Evolutionary conservation across 2,797 vertebrate genomes (phyloP).

Genomic region (Malacoctenus gilli): DNA sequence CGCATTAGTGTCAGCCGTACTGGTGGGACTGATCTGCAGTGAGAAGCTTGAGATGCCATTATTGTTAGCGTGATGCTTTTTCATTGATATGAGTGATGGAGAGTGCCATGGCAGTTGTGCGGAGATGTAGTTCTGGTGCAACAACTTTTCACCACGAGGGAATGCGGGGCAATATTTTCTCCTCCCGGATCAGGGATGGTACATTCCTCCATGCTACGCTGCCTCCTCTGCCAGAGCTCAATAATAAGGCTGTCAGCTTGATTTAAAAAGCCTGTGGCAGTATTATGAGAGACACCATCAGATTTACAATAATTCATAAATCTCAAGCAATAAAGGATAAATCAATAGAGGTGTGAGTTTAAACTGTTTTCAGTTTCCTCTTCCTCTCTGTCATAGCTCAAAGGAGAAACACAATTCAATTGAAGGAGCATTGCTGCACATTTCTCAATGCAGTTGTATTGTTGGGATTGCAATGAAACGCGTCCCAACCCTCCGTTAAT

Average conservation of each 20-base stretch:
- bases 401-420: constrained; percentile 60
- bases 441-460: constrained; percentile 41
- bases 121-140: constrained; percentile 47
- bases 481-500: constrained; percentile 25
- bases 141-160: constrained; percentile 51
- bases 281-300: constrained; percentile 77
- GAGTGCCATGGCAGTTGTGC: constrained; percentile 43
- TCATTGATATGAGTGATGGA: constrained; percentile 53
- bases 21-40: constrained; percentile 33
- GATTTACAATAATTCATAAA: constrained; percentile 82
- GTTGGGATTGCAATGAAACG: constrained; percentile 36
- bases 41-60: constrained; percentile 38
- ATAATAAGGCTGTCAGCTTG: constrained; percentile 81
- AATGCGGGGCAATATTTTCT: constrained; percentile 62
- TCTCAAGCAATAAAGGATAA: constrained; percentile 77
- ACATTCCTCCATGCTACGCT: constrained; percentile 60
- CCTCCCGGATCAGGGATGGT: constrained; percentile 63
- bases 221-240: constrained; percentile 55
- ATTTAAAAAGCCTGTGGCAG: constrained; percentile 77
- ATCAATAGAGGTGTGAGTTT: constrained; percentile 73
- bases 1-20: constrained; percentile 8
- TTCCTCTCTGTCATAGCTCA: constrained; percentile 56
- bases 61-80: constrained; percentile 39
- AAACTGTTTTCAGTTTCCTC: constrained; percentile 65
- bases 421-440: constrained; percentile 46